Base-by-base conservation (phyloP, 2,888 invertebrate genomes). In the Drosophila mimica region DNA sequence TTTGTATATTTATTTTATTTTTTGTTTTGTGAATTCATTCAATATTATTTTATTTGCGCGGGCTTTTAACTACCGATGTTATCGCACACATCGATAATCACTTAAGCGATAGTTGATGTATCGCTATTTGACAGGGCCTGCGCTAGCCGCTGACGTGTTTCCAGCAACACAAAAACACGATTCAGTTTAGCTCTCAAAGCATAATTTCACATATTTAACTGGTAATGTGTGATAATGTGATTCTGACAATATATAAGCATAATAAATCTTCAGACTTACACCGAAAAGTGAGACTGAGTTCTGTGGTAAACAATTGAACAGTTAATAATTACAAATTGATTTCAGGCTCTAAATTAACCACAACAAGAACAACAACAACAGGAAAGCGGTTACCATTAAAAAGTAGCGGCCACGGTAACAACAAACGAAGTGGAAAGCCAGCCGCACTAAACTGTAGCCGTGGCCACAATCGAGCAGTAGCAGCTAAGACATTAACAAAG, bases 131-230 rank as follows among this genome's bases (percentile, higher is more conserved):
- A 60, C 71, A 61, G 48, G 13, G 56, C 70, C 70, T 51, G 49
- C 71, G 52, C 57, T 46, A 71, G 70, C 78, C 62, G 88, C 82
- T 82, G 82, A 82, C 82, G 82, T 82, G 82, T 87, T 82, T 81
- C 74, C 69, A 77, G 70, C 61, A 66, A 82, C 43, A 71, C 65
- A 78, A 78, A 75, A 74, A 81, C 75, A 81, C 82, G 68, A 82
- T 67, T 56, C 69, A 68, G 61, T 67, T 67, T 73, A 34, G 40
- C 38, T 40, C 74, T 49, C 59, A 57, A 36, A 76, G 54, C 58
- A 77, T 57, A 60, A 56, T 66, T 76, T 77, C 56, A 17, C 49
- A 66, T 51, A 63, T 71, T 65, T 54, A 57, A 38, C 43, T 31
- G 61, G 20, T 38, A 25, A 62, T 59, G 60, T 59, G n/a, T 31